Base-by-base conservation (phyloP, 2,888 invertebrate genomes). In the Dicyrtoma fusca region DNA sequence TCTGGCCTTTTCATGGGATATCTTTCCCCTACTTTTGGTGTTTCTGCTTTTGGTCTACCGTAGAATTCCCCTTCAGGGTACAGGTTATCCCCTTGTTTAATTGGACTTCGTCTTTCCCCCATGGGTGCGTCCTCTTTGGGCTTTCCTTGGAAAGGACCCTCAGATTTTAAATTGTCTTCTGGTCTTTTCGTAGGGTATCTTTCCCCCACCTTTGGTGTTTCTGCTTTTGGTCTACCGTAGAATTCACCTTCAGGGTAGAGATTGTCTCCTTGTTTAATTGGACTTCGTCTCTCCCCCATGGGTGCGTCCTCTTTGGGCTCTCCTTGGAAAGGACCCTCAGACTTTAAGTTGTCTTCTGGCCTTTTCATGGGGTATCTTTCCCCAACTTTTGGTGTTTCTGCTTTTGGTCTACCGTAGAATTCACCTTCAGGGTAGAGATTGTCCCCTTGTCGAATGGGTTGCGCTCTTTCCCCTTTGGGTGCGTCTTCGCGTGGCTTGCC, bases 21-120 rank as follows among this genome's bases (percentile, higher is more conserved):
- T 10, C 79, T 47, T 14, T 80, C 80, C n/a, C 77, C 79, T 59
- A 68, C 66, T 19, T n/a, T 4, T 59, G 65, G 78, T 21, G 59
- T 72, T 21, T 21, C 55, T 34, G 70, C 72, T 45, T 63, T 57
- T 57, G 82, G 81, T 0, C 85, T 85, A 72, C 82, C 82, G 47
- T 76, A 88, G 79, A 90, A 90, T 83, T 88, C 87, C 0, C 90
- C 87, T 76, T 87, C 87, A 1, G 86, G 85, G 21, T 83, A 82
- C 11, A 88, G 80, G 80, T 78, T 72, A 74, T 73, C 87, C 83
- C 87, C 75, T 86, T 81, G 85, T 74, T 80, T 82, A 5, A 83
- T 84, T 26, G 83, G 86, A 76, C 82, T 81, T 19, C 86, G 84
- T 47, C 84, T 84, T 47, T 86, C 86, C 14, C 78, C 17, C 87